Evolutionary conservation across 2,797 vertebrate species (phyloP), one percentile per base, ranked within the genome.

Genomic region (Chaunax sp.): DNA sequence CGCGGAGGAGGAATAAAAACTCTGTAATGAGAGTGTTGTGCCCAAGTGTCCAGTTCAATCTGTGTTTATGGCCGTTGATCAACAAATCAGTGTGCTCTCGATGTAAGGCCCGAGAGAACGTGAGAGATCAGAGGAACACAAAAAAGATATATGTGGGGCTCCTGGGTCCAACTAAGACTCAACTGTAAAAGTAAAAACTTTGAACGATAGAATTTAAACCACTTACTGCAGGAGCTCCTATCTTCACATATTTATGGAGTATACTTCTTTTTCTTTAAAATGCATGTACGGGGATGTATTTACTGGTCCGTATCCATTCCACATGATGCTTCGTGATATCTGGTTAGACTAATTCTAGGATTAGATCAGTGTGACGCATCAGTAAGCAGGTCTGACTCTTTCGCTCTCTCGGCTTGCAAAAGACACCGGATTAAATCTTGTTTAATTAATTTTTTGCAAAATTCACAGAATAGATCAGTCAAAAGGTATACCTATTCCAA

Each of bases 401-500:
- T 66, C 44, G 38, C 57, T 79, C 70, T 60, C 61, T 25, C 6
- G 35, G 41, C 72, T 75, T 82, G 58, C 45, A 69, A 77, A 79
- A 59, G 73, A 69, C 61, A 15, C 38, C 0, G 23, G 54, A 81
- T 81, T 78, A 75, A 50, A 75, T 69, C 66, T 49, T 84, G 69
- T 85, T 82, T 83, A 88, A 91, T 89, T 80, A 85, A 89, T 82
- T 80, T 35, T n/a, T n/a, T n/a, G n/a, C 20, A 25, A 78, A 70
- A 87, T 74, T 84, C 87, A 86, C 86, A 44, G 18, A 50, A 83
- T 46, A 72, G 14, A 54, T 45, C 72, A 56, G 60, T 90, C 58
- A 69, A 90, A 89, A 88, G 85, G 81, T 88, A n/a, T 86, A 87
- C 75, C 85, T 92, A 87, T 91, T 92, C 79, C 81, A 85, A 87